Conservation (phyloP, 2,113 vertebrate genomes). For the Oenanthe melanoleuca region DNA sequence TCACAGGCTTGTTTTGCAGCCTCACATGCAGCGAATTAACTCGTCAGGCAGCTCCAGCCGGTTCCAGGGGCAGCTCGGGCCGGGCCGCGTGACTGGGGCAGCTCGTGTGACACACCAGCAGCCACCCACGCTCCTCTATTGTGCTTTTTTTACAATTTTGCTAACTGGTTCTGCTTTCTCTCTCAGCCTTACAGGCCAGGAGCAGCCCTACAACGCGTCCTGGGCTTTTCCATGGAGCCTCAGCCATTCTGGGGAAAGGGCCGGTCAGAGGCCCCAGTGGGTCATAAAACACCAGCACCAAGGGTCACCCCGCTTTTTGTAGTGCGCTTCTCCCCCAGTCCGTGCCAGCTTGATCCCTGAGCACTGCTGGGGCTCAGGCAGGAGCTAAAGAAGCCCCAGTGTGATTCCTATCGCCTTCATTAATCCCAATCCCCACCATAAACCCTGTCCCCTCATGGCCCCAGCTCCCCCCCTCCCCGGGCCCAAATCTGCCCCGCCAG, state of each 20-base stretch:
- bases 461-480: accelerated
- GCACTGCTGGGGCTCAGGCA: accelerated
- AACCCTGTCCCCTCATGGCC: background rate
- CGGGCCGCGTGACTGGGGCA: background rate
- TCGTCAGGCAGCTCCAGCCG: background rate
- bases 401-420: accelerated
- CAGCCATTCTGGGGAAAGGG: too few relatives aligned
- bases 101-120: accelerated
- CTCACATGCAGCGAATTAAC: background rate
- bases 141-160: accelerated
- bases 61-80: background rate
- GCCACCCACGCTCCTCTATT: background rate
- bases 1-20: background rate
- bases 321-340: accelerated
- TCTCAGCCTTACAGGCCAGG: accelerated
- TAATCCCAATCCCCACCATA: background rate
- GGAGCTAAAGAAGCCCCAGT: accelerated
- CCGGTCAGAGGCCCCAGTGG: accelerated
- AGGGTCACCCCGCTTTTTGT: accelerated
- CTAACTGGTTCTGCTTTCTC: background rate
- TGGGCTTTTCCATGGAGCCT: background rate
- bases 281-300: background rate
- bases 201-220: accelerated
- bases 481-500: background rate
- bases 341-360: accelerated